Base-by-base conservation (phyloP, 2,888 invertebrate species). In the Heteropelma amictum region DNA sequence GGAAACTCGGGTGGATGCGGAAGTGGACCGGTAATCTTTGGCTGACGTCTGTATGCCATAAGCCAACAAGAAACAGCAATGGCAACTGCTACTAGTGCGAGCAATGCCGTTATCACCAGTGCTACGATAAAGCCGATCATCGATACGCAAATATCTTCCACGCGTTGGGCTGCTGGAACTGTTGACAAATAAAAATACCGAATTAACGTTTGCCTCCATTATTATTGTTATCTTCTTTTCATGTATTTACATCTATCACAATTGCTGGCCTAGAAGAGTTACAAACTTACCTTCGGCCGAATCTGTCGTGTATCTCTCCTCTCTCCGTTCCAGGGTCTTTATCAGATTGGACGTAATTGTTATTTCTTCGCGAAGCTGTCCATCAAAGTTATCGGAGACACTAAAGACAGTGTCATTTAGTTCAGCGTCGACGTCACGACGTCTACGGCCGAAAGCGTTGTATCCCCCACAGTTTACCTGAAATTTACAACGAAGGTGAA, bases 1-100 rank as follows among this genome's bases (percentile, higher is more conserved):
- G 97, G 97, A 91, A 97, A 97, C 91, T 97, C 97, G 79, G 97
- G 96, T 81, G 97, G 97, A 91, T 97, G 97, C 80, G 97, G 97
- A 84, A 97, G 92, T 51, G 97, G 97, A 40, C 97, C 97, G 78
- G 95, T 93, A 60, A 95, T 93, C 85, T 96, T 96, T 61, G 97
- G 95, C 86, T 95, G 93, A 83, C 97, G 93, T 81, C 97, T 91
- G 91, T 97, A 97, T 82, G 97, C 97, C 93, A 97, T 96, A 79
- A 97, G 92, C 97, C 97, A 98, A 90, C 97, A 97, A 77, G 97
- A 97, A 71, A 97, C 97, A 69, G 97, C 97, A 58, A 97, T 96
- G 26, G 97, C 97, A 69, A 98, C 97, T 70, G 97, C 97, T 72
- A 97, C 97, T 78, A 98, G 91, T 71, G 97, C 97, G 86, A 98